Conservation (phyloP, 2,888 invertebrate genomes). For the Ditylenchus weischeri region DNA sequence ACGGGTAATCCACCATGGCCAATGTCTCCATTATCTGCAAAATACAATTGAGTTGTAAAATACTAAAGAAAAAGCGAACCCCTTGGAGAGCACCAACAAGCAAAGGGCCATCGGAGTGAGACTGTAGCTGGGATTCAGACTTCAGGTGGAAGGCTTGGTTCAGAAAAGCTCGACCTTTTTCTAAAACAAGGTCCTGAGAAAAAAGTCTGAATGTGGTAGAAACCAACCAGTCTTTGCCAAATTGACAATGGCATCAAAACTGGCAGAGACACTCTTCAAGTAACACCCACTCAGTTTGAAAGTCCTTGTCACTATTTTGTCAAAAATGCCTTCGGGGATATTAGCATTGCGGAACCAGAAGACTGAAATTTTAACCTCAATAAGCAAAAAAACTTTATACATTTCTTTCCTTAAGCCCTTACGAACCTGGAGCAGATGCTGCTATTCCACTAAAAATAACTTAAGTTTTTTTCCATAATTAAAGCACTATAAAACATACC, state of each 20-base stretch:
- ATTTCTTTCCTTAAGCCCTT: too few species aligned
- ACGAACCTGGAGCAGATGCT: background rate
- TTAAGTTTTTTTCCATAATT: background rate
- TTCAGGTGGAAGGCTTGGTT: conserved; percentile 76
- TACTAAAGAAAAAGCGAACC: background rate
- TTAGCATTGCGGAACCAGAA: conserved; percentile 49
- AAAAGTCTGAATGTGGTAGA: conserved; percentile 1
- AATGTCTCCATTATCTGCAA: conserved; percentile 2
- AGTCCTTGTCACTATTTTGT: conserved; percentile 73
- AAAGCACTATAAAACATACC: conserved; percentile 61
- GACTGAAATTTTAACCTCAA: conserved; percentile 64
- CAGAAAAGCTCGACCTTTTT: conserved; percentile 72
- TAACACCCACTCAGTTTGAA: conserved; percentile 66
- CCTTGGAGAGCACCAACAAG: conserved; percentile 18
- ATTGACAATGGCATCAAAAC: conserved; percentile 73
- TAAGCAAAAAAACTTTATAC: too few species aligned
- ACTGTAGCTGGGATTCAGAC: conserved; percentile 52
- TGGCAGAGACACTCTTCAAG: conserved; percentile 69
- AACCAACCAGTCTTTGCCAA: conserved; percentile 64
- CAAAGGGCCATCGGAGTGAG: conserved; percentile 32
- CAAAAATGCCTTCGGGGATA: conserved; percentile 60
- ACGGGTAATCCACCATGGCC: conserved; percentile 95
- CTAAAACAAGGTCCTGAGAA: conserved; percentile 55
- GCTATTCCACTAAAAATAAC: conserved; percentile 13
- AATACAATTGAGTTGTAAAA: too few species aligned